Percentiles rank a stretch among this genome's conserved stretches.
Conservation (phyloP, 2,888 invertebrate species). For the Allophyes oxyacanthae region DNA sequence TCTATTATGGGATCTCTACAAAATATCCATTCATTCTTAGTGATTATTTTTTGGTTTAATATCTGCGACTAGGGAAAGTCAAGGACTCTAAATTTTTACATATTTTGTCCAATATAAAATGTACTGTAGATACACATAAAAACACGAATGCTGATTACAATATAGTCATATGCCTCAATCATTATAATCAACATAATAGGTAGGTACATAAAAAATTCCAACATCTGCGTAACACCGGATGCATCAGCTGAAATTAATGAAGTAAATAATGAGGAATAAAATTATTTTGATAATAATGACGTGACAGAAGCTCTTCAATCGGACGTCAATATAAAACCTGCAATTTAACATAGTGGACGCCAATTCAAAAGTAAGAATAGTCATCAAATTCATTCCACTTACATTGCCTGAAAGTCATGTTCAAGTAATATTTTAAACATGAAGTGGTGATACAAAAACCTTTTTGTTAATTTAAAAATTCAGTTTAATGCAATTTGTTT, state of each 20-base stretch:
- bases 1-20: constrained; percentile 90
- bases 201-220: constrained; percentile 74
- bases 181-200: constrained; percentile 53
- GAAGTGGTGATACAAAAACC: constrained; percentile 86
- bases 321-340: constrained; percentile 84
- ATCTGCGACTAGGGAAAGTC: constrained; percentile 10
- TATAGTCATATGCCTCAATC: constrained; percentile 22
- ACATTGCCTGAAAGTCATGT: constrained; percentile 85
- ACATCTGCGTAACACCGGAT: constrained; percentile 85
- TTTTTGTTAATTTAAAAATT: constrained; percentile 81
- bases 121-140: constrained; percentile 17
- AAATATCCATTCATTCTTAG: constrained; percentile 84
- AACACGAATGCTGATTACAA: constrained; percentile 53
- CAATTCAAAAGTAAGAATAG: constrained; percentile 73
- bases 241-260: constrained; percentile 86
- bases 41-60: constrained; percentile 43
- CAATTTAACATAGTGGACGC: constrained; percentile 78
- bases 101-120: constrained; percentile 23
- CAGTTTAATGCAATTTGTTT: constrained; percentile 80
- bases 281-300: constrained; percentile 77
- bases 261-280: constrained; percentile 72
- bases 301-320: constrained; percentile 86
- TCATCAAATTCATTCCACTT: constrained; percentile 88
- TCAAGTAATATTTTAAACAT: constrained; percentile 77
- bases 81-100: constrained; percentile 10